Percentiles rank a stretch among this genome's conserved stretches.
phyloP scores from a whole-genome alignment of 2,888 invertebrate genomes.

The Encarsia formosa region DNA sequence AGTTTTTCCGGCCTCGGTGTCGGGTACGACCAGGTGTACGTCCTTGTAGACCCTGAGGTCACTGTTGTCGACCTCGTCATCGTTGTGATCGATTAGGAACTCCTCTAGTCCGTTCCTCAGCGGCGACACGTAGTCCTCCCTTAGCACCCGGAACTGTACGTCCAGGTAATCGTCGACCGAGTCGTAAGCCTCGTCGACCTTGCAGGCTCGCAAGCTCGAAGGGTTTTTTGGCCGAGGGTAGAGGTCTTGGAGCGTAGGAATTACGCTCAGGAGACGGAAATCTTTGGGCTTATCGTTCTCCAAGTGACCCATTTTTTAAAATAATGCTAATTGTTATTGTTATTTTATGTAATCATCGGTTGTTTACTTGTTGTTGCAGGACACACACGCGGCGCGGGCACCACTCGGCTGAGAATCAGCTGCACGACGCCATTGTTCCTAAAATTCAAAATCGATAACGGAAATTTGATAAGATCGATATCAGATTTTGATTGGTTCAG shows the following conservation, averaged over 20 bases:
- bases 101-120: conserved; percentile 2
- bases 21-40: not conserved
- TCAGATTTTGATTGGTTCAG: no score
- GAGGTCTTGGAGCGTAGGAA: conserved; percentile 7
- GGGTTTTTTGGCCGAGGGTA: not conserved
- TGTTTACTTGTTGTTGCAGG: no score
- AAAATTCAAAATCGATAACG: no score
- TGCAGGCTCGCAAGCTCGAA: not conserved
- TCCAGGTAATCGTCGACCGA: conserved; percentile 10
- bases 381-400: no score
- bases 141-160: conserved; percentile 9
- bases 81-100: not conserved
- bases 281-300: conserved; percentile 2
- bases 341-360: no score
- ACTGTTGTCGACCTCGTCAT: not conserved
- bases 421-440: no score
- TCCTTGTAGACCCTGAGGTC: conserved; percentile 9
- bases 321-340: no score
- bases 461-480: no score
- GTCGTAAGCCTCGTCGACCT: not conserved
- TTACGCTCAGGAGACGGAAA: not conserved
- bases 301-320: no score
- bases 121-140: conserved; percentile 9
- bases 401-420: no score
- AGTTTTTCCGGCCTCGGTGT: not conserved